These are phyloP conservation scores for Arvicola amphibius DNA, from an alignment of 2,797 vertebrate species.

Conservation along the genomic window DNA sequence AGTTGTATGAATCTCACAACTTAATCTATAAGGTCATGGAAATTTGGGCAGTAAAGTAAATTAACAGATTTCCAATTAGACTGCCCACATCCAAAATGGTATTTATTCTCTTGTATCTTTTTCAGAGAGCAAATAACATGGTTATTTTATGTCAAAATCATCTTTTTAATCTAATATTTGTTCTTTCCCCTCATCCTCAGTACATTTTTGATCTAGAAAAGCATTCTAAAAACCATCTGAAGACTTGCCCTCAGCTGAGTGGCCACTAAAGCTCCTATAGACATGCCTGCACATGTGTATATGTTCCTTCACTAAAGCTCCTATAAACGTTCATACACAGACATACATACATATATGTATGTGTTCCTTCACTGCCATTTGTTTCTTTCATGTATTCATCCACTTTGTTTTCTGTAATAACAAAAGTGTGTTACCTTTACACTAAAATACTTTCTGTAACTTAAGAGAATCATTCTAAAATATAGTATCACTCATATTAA, in stretches of 20 bases:
- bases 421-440: neutral
- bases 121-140: neutral
- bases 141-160: neutral
- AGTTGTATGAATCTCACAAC: constrained; percentile 22
- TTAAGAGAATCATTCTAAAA: constrained; percentile 13
- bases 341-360: too few species aligned
- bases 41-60: constrained; percentile 4
- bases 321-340: too few species aligned
- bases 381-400: neutral
- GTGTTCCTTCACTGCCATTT: neutral
- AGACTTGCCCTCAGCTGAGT: neutral
- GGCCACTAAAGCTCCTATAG: neutral
- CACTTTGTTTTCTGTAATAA: neutral
- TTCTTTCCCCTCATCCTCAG: neutral
- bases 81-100: neutral
- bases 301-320: neutral
- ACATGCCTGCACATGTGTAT: neutral
- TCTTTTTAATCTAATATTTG: neutral
- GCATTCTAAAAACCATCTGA: constrained; percentile 14
- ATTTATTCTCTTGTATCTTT: neutral
- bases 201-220: constrained; percentile 22
- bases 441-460: neutral
- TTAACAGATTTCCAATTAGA: neutral
- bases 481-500: neutral
- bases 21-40: constrained; percentile 31